Conservation (phyloP, 1,140 invertebrate species). For the Heliothis subflexa region DNA sequence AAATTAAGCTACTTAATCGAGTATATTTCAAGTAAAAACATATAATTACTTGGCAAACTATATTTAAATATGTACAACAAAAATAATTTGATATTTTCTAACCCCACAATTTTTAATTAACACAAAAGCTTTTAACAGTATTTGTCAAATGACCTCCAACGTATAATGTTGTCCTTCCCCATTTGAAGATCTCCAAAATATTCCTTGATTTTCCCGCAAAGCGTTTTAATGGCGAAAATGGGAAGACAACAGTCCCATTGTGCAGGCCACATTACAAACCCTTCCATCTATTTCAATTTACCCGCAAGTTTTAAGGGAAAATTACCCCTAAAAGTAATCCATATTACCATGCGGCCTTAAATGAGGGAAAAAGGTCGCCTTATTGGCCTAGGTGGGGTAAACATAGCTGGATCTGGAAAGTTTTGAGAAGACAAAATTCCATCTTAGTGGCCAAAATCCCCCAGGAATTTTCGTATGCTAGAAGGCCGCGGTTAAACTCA, state of each 20-base stretch:
- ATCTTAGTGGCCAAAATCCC: conserved; percentile 3
- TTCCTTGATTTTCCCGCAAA: conserved; percentile 22
- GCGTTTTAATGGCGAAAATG: conserved; percentile 30
- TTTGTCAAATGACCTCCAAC: too few species aligned
- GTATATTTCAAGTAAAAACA: too few species aligned
- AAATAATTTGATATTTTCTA: neutral
- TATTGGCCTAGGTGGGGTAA: conserved; percentile 10
- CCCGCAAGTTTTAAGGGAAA: conserved; percentile 35
- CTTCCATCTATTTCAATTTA: conserved; percentile 46
- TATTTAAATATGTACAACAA: neutral
- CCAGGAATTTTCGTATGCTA: neutral
- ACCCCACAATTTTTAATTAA: neutral
- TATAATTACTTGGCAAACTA: too few species aligned
- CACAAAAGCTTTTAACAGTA: too few species aligned
- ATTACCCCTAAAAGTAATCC: conserved; percentile 46
- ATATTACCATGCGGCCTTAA: conserved; percentile 30
- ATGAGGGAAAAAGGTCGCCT: conserved; percentile 42
- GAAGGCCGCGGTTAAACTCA: too few species aligned
- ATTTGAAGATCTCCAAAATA: conserved; percentile 19
- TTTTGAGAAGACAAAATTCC: neutral
- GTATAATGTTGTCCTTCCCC: neutral
- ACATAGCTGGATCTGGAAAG: conserved; percentile 6
- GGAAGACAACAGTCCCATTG: conserved; percentile 26
- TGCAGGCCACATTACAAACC: conserved; percentile 24
- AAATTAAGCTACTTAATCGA: too few species aligned